Conservation (phyloP, 1,140 invertebrate genomes). For the Sarcophaga bullata region DNA sequence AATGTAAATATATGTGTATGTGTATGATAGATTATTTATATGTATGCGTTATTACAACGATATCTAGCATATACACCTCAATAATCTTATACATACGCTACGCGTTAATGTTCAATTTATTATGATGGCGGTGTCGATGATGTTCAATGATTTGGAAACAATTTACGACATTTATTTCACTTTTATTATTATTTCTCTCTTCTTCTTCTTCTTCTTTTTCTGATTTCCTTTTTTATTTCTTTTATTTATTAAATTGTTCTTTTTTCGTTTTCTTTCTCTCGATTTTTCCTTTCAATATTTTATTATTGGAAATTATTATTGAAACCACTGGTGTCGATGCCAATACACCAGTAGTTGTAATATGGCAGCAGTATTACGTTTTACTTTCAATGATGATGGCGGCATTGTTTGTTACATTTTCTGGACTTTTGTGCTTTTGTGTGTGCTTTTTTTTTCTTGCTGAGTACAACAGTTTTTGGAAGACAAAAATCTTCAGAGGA, state of each 20-base stretch:
- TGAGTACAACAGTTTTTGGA: conserved; percentile 1
- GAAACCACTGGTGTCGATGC: not conserved
- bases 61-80: not conserved
- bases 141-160: conserved; percentile 42
- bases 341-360: not conserved
- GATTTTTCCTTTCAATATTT: not conserved
- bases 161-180: conserved; percentile 35
- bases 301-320: conserved; percentile 34
- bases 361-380: too few relatives aligned
- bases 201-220: not conserved
- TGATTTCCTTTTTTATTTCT: too few relatives aligned
- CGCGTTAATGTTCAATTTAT: not conserved
- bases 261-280: too few relatives aligned
- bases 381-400: too few relatives aligned
- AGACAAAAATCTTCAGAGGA: not conserved
- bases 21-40: too few relatives aligned
- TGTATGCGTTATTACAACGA: too few relatives aligned
- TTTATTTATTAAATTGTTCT: not conserved
- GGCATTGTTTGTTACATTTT: too few relatives aligned
- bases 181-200: not conserved
- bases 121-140: conserved; percentile 8
- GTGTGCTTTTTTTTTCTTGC: not conserved
- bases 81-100: too few relatives aligned
- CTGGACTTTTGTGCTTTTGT: too few relatives aligned
- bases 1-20: too few relatives aligned